Evolutionary conservation across 2,888 invertebrate species (phyloP).

Genomic region (Aquatica leii): DNA sequence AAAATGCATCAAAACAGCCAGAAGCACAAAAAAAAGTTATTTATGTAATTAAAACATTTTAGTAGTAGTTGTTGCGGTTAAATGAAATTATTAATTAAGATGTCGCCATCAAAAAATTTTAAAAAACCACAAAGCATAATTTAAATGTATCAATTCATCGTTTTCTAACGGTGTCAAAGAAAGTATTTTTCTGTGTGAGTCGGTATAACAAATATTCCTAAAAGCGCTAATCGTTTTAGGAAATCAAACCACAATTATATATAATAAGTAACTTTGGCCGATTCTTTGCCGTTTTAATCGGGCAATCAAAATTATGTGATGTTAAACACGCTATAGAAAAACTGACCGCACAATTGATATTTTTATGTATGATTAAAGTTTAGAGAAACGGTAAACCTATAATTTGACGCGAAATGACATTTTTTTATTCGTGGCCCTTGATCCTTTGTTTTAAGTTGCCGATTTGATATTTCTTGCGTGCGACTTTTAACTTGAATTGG

Average conservation of each 20-base stretch:
- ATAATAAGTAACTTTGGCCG: slow-evolving; percentile 25
- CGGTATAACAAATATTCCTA: background rate
- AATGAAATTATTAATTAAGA: too few species aligned
- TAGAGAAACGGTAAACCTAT: slow-evolving; percentile 27
- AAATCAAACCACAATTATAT: slow-evolving; percentile 33
- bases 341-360: slow-evolving; percentile 30
- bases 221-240: slow-evolving; percentile 6
- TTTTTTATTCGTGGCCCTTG: slow-evolving; percentile 29
- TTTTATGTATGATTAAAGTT: slow-evolving; percentile 35
- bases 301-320: slow-evolving; percentile 32
- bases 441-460: slow-evolving; percentile 43
- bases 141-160: background rate
- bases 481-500: slow-evolving; percentile 37
- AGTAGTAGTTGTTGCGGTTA: too few species aligned
- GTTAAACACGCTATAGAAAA: slow-evolving; percentile 29
- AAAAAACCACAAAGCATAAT: background rate
- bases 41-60: too few species aligned
- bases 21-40: too few species aligned
- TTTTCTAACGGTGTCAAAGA: background rate
- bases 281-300: slow-evolving; percentile 29
- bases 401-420: slow-evolving; percentile 37
- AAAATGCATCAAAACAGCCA: too few species aligned
- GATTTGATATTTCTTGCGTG: slow-evolving; percentile 42
- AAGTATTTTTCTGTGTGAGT: background rate
- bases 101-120: background rate